These are phyloP conservation scores for Pelecanoides urinatrix DNA, from an alignment of 2,113 vertebrate species.

Conservation along the genomic window DNA sequence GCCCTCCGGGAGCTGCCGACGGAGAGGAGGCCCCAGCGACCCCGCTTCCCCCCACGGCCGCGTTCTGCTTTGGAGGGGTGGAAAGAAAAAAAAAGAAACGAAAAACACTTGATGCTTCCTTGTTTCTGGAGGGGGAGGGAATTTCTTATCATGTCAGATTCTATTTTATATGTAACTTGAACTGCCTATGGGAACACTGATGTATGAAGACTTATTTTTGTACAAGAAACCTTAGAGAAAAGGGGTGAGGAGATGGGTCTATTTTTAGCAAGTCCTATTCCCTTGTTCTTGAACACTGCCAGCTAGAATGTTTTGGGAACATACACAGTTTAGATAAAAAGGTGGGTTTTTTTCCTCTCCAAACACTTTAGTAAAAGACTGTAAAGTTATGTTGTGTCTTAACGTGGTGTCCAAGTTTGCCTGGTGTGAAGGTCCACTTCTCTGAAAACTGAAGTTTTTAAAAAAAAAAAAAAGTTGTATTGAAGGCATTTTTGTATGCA, in stretches of 20 bases:
- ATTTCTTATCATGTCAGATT: constrained; percentile 45
- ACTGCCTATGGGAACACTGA: constrained; percentile 47
- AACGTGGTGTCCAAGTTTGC: constrained; percentile 10
- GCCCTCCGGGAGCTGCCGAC: background rate
- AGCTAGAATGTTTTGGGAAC: constrained; percentile 47
- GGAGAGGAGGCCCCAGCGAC: background rate
- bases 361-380: constrained; percentile 74
- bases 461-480: constrained; percentile 71
- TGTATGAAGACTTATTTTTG: constrained; percentile 87
- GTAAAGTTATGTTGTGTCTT: constrained; percentile 18
- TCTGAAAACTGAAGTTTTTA: constrained; percentile 69
- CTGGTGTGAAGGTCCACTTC: constrained; percentile 67
- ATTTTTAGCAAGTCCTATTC: constrained; percentile 53
- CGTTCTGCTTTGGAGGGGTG: background rate
- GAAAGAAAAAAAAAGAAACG: background rate
- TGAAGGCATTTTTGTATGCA: constrained; percentile 79
- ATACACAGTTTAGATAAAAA: background rate
- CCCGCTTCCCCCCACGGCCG: background rate
- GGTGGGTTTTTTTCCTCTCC: background rate
- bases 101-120: background rate
- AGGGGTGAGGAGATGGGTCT: constrained; percentile 43
- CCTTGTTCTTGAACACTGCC: constrained; percentile 68
- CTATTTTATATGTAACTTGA: constrained; percentile 67
- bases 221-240: constrained; percentile 68
- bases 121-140: background rate